phyloP scores from a whole-genome alignment of 2,797 vertebrate genomes.

The Eurystomus glaucurus region DNA sequence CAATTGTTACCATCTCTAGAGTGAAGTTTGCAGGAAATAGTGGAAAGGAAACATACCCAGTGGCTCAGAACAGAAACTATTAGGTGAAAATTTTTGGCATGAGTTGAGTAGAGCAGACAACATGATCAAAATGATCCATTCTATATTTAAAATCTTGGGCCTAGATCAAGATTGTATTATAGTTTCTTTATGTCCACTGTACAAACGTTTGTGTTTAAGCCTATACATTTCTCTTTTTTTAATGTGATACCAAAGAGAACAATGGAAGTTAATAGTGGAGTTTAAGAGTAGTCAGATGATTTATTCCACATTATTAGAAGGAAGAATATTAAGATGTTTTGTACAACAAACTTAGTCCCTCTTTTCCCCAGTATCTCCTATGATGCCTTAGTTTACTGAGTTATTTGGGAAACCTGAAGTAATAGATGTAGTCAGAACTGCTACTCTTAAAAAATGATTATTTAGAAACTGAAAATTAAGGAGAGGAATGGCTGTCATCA shows the following conservation, averaged over 20 bases:
- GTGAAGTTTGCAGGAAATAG: background rate
- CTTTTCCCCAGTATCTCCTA: background rate
- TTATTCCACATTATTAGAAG: background rate
- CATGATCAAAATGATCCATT: background rate
- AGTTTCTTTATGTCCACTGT: background rate
- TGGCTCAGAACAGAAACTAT: background rate
- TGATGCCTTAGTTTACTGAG: fast-evolving
- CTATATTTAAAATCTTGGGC: background rate
- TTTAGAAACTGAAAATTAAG: background rate
- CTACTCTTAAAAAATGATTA: background rate
- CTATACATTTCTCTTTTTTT: fast-evolving
- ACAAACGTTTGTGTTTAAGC: background rate
- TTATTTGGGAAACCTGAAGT: background rate
- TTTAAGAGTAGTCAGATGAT: background rate
- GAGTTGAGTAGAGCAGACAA: background rate
- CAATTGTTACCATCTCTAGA: background rate
- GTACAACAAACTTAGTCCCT: background rate
- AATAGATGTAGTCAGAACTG: background rate
- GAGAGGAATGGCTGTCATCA: background rate
- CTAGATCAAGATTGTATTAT: background rate
- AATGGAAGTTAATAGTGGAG: background rate
- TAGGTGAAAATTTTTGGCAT: background rate
- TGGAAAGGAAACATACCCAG: background rate
- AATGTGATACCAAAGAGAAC: background rate
- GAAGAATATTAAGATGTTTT: background rate